Conservation (phyloP, 2,113 vertebrate species). For the Vulpes lagopus region DNA sequence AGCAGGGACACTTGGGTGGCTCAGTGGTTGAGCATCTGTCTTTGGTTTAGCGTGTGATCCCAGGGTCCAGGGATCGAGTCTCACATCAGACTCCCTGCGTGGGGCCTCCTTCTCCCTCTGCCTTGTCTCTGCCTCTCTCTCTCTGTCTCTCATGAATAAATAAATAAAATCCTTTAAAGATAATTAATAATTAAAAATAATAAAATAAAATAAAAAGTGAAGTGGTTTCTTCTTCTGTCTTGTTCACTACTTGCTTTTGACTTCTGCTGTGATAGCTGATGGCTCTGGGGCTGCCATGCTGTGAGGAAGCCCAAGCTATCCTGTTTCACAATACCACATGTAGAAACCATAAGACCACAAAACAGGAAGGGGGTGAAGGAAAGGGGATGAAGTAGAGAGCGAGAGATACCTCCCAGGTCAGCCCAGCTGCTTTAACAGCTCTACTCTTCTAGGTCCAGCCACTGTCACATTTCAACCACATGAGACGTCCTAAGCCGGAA, state of each 20-base stretch:
- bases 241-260: neutral
- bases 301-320: neutral
- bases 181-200: no score
- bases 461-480: neutral
- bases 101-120: no score
- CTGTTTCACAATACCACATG: neutral
- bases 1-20: neutral
- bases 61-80: no score
- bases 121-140: no score
- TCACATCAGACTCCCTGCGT: no score
- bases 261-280: neutral
- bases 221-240: neutral
- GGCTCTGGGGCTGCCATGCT: neutral
- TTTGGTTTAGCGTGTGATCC: no score
- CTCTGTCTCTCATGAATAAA: no score
- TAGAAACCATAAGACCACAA: neutral
- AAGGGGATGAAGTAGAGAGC: neutral
- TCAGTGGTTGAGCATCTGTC: no score
- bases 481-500: neutral
- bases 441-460: neutral
- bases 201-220: no score
- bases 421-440: neutral
- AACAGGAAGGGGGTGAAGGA: neutral
- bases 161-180: no score
- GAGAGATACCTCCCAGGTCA: neutral